Evolutionary conservation across 2,113 vertebrate species (phyloP).

Genomic region (Python bivittatus): DNA sequence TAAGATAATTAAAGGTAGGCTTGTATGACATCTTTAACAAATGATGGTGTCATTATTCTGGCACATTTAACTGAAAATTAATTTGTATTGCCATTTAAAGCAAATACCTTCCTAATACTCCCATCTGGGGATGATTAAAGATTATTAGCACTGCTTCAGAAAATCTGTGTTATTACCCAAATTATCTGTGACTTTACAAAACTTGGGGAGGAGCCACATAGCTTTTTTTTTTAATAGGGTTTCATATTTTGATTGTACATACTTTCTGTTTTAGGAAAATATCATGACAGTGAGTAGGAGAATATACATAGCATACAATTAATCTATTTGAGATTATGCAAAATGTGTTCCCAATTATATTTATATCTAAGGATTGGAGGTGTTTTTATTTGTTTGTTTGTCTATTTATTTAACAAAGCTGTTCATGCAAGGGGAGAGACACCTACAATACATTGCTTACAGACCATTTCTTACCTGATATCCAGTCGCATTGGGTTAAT

Average conservation of each 20-base stretch:
- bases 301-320: not conserved
- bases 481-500: not conserved
- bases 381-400: not conserved
- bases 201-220: not conserved
- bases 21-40: not conserved
- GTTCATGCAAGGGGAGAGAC: not conserved
- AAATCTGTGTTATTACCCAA: not conserved
- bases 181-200: not conserved
- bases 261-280: not conserved
- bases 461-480: not conserved
- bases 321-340: not conserved
- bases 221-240: not conserved
- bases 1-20: conserved; percentile 6
- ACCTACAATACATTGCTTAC: not conserved
- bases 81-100: not conserved
- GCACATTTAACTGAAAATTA: conserved; percentile 21
- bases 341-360: too few species aligned
- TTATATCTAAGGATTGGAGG: not conserved
- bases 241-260: not conserved
- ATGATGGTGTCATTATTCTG: not conserved
- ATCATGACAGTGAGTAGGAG: not conserved
- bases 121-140: not conserved
- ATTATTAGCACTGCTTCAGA: not conserved
- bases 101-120: not conserved
- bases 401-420: not conserved